Percentiles rank a stretch among this genome's conserved stretches.
Evolutionary conservation across 2,113 vertebrate genomes (phyloP).

Genomic region (Sterna hirundo): DNA sequence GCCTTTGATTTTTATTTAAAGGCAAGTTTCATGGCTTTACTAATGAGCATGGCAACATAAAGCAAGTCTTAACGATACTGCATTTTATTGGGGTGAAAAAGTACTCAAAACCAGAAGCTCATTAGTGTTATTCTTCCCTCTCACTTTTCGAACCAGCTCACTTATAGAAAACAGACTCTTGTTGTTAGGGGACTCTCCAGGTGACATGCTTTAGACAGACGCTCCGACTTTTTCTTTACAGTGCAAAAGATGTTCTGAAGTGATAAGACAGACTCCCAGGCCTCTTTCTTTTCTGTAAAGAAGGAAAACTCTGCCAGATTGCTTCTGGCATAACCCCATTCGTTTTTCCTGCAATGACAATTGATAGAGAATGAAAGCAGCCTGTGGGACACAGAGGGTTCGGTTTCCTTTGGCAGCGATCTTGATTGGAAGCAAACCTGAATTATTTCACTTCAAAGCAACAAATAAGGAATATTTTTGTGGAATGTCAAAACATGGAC

Average conservation of each 20-base stretch:
- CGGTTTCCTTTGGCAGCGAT: background rate
- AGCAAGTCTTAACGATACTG: background rate
- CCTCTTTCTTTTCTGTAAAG: slow-evolving; percentile 6
- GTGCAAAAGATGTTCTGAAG: slow-evolving; percentile 16
- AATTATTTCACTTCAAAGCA: slow-evolving; percentile 1
- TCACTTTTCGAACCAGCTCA: background rate
- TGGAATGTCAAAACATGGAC: background rate
- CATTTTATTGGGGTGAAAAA: background rate
- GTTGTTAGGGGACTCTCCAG: background rate
- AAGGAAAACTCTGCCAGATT: background rate
- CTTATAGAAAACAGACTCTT: background rate
- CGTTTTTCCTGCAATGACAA: background rate
- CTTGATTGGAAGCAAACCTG: background rate
- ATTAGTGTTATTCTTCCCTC: background rate
- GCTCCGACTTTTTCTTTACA: background rate
- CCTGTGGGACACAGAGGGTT: background rate
- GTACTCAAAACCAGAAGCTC: background rate
- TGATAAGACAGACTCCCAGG: background rate
- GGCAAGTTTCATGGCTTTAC: background rate
- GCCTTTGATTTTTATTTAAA: background rate
- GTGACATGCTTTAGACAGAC: slow-evolving; percentile 19
- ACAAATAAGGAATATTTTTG: background rate
- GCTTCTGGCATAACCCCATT: background rate
- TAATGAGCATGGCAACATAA: background rate
- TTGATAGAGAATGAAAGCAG: background rate